These are phyloP conservation scores for Poeciliopsis presidionis DNA, from an alignment of 2,797 vertebrate genomes.

Conservation along the genomic window DNA sequence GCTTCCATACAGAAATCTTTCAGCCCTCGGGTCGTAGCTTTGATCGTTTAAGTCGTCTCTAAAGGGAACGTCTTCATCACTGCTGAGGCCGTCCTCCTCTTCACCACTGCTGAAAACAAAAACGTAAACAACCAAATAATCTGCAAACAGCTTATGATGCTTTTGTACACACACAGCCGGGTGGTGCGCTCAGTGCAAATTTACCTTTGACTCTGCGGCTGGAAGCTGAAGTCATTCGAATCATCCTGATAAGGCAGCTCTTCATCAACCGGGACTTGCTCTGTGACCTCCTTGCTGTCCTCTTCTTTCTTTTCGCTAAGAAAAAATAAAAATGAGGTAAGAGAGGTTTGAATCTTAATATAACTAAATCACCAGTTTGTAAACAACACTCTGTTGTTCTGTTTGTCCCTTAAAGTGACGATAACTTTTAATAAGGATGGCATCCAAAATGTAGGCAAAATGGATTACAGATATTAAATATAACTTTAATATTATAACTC, in stretches of 20 bases:
- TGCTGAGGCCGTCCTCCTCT: constrained; percentile 86
- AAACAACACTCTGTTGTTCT: not conserved
- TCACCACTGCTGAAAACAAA: constrained; percentile 82
- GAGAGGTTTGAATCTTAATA: not conserved
- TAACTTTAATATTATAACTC: not conserved
- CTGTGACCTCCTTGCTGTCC: constrained; percentile 43
- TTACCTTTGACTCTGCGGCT: constrained; percentile 72
- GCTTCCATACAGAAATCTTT: constrained; percentile 81
- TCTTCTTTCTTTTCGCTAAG: constrained; percentile 71
- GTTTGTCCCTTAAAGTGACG: not conserved
- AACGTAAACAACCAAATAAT: constrained; percentile 11
- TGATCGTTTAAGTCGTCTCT: constrained; percentile 95
- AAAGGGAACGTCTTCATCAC: constrained; percentile 95
- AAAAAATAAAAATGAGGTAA: not conserved
- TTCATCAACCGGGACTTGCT: constrained; percentile 59
- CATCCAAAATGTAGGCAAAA: not conserved
- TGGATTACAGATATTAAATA: not conserved
- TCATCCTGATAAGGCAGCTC: constrained; percentile 69
- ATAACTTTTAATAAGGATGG: not conserved
- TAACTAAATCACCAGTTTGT: not conserved
- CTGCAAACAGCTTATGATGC: constrained; percentile 1
- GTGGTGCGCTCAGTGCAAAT: not conserved
- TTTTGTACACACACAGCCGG: not conserved
- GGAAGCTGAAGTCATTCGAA: constrained; percentile 61
- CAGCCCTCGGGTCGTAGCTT: constrained; percentile 92